phyloP scores from a whole-genome alignment of 2,113 vertebrate species.

The Epinephelus moara region DNA sequence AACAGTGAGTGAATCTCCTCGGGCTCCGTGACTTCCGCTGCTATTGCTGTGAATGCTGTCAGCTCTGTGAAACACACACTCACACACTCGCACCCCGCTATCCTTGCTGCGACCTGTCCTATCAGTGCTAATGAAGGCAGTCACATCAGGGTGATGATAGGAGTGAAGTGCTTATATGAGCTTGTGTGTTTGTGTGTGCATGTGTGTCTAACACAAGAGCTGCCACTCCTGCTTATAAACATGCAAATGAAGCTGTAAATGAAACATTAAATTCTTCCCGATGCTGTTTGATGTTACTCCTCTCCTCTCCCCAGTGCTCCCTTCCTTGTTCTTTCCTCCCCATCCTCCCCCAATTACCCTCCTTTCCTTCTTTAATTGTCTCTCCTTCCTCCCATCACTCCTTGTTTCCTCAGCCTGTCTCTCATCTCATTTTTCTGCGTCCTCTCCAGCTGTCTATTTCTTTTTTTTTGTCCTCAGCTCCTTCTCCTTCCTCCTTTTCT shows the following conservation, averaged over 20 bases:
- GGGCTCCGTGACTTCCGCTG: conserved; percentile 40
- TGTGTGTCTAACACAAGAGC: conserved; percentile 28
- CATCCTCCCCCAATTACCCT: not conserved
- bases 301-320: not conserved
- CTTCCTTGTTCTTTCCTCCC: not conserved
- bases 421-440: not conserved
- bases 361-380: conserved; percentile 13
- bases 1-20: conserved; percentile 30
- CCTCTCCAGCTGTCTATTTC: not conserved
- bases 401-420: conserved; percentile 5
- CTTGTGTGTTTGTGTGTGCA: conserved; percentile 18
- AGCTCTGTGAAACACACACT: conserved; percentile 13
- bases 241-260: conserved; percentile 71
- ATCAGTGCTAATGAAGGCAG: conserved; percentile 67
- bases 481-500: not conserved
- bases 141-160: conserved; percentile 33
- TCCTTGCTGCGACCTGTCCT: conserved; percentile 53
- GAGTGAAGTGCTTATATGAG: conserved; percentile 34
- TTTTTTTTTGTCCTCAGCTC: not conserved
- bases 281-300: conserved; percentile 66
- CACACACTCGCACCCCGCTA: conserved; percentile 19
- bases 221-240: conserved; percentile 62
- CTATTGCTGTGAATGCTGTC: conserved; percentile 26
- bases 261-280: conserved; percentile 56
- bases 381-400: conserved; percentile 18